phyloP scores from a whole-genome alignment of 2,888 invertebrate genomes.

The Drosophila prolongata region DNA sequence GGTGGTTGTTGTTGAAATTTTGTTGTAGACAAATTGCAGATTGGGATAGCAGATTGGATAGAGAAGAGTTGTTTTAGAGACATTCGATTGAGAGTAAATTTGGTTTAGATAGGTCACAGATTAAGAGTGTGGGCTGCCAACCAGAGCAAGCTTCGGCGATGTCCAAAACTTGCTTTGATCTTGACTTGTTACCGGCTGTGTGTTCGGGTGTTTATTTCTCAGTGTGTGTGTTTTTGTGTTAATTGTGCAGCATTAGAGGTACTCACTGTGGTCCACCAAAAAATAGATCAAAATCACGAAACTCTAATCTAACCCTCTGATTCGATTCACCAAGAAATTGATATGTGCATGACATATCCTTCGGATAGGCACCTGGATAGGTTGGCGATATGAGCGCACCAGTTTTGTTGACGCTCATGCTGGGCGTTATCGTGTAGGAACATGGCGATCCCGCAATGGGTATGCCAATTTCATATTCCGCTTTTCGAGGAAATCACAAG shows the following conservation, averaged over 20 bases:
- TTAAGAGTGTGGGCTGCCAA: constrained; percentile 44
- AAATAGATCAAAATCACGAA: constrained; percentile 99
- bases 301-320: constrained; percentile 97
- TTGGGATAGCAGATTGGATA: constrained; percentile 35
- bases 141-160: constrained; percentile 58
- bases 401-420: constrained; percentile 87
- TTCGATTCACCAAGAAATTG: constrained; percentile 95
- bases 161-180: constrained; percentile 65
- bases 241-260: constrained; percentile 77
- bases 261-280: constrained; percentile 99
- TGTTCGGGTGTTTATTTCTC: not conserved
- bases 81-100: constrained; percentile 16
- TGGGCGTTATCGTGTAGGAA: constrained; percentile 92
- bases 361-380: constrained; percentile 99
- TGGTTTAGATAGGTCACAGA: constrained; percentile 32
- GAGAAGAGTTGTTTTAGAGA: constrained; percentile 47
- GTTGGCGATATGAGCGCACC: constrained; percentile 98
- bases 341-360: constrained; percentile 96
- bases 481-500: constrained; percentile 84
- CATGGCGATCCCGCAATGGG: constrained; percentile 94
- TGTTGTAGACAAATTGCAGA: constrained; percentile 57
- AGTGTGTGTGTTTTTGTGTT: constrained; percentile 12
- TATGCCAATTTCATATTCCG: constrained; percentile 96
- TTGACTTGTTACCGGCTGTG: constrained; percentile 56
- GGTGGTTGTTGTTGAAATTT: constrained; percentile 41